Base-by-base conservation (phyloP, 2,888 invertebrate genomes). In the Volucella inflata region DNA sequence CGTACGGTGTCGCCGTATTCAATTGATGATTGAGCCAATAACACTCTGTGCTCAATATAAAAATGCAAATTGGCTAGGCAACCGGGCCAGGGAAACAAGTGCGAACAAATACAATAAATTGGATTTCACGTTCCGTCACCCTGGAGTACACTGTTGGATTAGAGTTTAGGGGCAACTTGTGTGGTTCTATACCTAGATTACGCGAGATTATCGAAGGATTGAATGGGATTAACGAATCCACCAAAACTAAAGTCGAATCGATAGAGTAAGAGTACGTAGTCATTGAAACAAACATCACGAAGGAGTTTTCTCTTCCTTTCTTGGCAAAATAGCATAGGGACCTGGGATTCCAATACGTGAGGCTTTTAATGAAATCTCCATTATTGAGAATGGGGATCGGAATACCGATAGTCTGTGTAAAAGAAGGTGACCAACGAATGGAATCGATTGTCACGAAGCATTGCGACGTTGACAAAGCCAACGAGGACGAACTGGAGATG, bases 31-130 rank as follows among this genome's bases (percentile, higher is more conserved):
- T 77, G 71, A 42, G 42, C 44, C 55, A 46, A 65, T 46, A 46
- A 55, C 40, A 42, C 42, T 53, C 30, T 30, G 30, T 30, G 6
- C 30, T 30, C 30, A 30, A 30, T 30, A 30, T 30, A 30, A 30
- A 67, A 82, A 72, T 67, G 53, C 60, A 82, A 82, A 82, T 77
- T 67, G 71, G 70, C 50, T 81, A 44, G 30, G 17, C 40, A 44
- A 50, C 17, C 42, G 8, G 16, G 53, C 50, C 16, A 55, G 50
- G 38, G 55, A 1, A 46, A 68, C 59, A 68, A 53, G 21, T 21
- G 40, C 36, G 48, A 21, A 21, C 9, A 42, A 48, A 64, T 38
- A 44, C 46, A 68, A 75, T 64, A 57, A 55, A 81, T 76, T 81
- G 57, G 40, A 71, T 76, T 71, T 81, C 40, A 65, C 64, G 64